phyloP scores from a whole-genome alignment of 92 coral and sea anemone genomes.

The Bergia sp. region DNA sequence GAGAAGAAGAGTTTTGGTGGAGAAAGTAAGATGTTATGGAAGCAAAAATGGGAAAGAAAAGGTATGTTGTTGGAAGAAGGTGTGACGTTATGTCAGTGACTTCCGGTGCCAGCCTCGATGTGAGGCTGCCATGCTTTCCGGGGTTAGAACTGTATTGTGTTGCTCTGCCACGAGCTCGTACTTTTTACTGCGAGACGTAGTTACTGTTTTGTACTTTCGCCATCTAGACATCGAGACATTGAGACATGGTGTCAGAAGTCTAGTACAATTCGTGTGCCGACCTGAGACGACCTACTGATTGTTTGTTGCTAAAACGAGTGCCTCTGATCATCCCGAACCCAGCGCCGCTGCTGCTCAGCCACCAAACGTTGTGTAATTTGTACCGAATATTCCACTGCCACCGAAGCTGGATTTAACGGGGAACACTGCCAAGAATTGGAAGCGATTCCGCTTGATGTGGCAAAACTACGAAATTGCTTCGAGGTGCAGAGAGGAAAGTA shows the following conservation, averaged over 20 bases:
- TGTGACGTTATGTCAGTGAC: too few species aligned
- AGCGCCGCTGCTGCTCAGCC: slow-evolving; percentile 9
- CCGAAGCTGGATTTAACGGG: slow-evolving; percentile 53
- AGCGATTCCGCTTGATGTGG: slow-evolving; percentile 54
- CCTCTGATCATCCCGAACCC: slow-evolving; percentile 5
- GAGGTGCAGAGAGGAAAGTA: slow-evolving; percentile 37
- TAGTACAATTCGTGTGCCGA: neutral
- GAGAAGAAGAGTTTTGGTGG: too few species aligned
- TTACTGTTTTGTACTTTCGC: neutral
- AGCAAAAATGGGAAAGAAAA: too few species aligned
- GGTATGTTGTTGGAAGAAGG: too few species aligned
- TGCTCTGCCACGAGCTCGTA: too few species aligned
- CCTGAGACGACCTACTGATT: neutral
- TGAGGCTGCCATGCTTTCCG: too few species aligned
- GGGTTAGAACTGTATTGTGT: too few species aligned
- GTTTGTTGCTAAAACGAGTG: neutral
- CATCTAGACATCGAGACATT: neutral
- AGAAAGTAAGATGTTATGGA: too few species aligned
- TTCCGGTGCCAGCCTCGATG: too few species aligned
- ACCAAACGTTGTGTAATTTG: slow-evolving; percentile 6
- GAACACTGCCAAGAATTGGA: slow-evolving; percentile 52
- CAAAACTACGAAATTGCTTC: slow-evolving; percentile 57
- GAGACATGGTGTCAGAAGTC: slow-evolving; percentile 13
- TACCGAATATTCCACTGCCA: slow-evolving; percentile 57
- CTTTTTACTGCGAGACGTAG: too few species aligned